A percentile compares a stretch with the other conserved stretches of the same genome.
phyloP scores from a whole-genome alignment of 2,888 invertebrate species.

The Shargacucullia verbasci region DNA sequence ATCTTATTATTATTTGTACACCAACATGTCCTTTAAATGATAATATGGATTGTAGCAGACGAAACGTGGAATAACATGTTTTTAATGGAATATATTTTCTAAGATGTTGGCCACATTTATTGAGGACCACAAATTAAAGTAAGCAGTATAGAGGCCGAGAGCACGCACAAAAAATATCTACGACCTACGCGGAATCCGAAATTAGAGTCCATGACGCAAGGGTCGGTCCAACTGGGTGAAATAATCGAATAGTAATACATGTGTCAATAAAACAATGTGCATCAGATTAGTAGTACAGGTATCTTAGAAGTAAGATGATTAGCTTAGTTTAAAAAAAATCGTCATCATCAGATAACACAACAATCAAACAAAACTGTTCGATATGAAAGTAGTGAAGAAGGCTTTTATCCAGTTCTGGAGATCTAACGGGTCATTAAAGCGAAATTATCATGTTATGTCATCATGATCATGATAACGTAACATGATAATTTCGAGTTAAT shows the following conservation, averaged over 20 bases:
- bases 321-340: not conserved
- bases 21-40: slow-evolving; percentile 9
- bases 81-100: slow-evolving; percentile 42
- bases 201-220: slow-evolving; percentile 39
- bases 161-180: slow-evolving; percentile 53
- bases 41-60: slow-evolving; percentile 6
- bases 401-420: too few species aligned
- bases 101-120: slow-evolving; percentile 39
- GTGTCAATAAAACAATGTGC: slow-evolving; percentile 13
- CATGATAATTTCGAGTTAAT: too few species aligned
- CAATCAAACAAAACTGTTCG: too few species aligned
- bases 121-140: slow-evolving; percentile 41
- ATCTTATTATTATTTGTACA: not conserved
- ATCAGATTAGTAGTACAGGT: not conserved
- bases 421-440: too few species aligned
- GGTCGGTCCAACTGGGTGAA: slow-evolving; percentile 13
- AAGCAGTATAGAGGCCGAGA: slow-evolving; percentile 29
- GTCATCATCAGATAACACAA: too few species aligned
- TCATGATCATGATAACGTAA: too few species aligned
- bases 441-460: too few species aligned
- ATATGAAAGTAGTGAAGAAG: too few species aligned
- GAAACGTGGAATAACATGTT: slow-evolving; percentile 32
- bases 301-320: slow-evolving; percentile 2
- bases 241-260: slow-evolving; percentile 34
- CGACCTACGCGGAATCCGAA: slow-evolving; percentile 50